Evolutionary conservation across 2,888 invertebrate genomes (phyloP).

Genomic region (Lypha dubia): DNA sequence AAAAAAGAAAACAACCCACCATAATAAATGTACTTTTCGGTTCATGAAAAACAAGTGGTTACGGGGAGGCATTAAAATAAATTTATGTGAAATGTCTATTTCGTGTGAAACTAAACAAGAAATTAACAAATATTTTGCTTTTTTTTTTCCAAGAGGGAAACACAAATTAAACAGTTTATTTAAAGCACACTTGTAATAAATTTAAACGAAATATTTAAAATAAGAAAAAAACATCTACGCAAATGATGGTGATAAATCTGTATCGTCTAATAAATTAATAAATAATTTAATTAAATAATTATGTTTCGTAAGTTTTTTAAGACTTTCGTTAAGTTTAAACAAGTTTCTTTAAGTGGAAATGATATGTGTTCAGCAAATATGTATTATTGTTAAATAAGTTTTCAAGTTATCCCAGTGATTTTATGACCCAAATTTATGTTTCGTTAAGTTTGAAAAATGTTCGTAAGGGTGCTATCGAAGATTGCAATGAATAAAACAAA

Average conservation of each 20-base stretch:
- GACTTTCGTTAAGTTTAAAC: constrained; percentile 23
- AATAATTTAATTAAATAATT: no score
- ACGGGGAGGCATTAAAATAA: constrained; percentile 38
- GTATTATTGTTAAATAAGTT: no score
- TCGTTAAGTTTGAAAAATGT: background rate
- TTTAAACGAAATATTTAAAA: background rate
- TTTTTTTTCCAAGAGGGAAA: background rate
- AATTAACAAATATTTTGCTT: constrained; percentile 32
- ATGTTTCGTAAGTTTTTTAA: no score
- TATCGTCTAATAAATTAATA: no score
- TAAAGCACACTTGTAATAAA: background rate
- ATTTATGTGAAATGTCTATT: constrained; percentile 37
- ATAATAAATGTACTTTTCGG: constrained; percentile 26
- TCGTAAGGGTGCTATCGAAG: background rate
- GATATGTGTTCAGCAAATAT: no score
- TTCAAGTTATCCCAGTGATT: no score
- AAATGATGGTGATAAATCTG: background rate
- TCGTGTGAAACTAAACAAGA: constrained; percentile 34
- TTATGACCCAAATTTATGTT: background rate
- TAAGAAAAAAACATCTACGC: no score
- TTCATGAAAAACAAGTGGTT: constrained; percentile 17
- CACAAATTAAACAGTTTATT: background rate
- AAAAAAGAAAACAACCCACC: background rate
- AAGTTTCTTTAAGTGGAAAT: constrained; percentile 25
- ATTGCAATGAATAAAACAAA: background rate